Evolutionary conservation across 2,113 vertebrate genomes (phyloP).

Genomic region (Ceuthmochares aereus): DNA sequence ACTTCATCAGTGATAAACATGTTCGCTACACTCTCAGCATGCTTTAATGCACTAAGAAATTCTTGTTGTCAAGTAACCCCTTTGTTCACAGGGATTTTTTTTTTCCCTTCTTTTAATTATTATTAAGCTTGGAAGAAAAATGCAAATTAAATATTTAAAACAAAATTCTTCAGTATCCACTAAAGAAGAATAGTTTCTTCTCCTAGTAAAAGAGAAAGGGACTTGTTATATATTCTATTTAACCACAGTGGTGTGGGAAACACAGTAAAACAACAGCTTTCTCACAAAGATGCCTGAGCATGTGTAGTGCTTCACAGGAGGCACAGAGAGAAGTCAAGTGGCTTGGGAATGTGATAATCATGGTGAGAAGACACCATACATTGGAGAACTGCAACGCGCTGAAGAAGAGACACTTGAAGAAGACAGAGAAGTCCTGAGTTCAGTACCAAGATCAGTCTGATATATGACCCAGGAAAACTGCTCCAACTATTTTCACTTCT

Average conservation of each 20-base stretch:
- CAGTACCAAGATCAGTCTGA: background rate
- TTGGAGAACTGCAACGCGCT: background rate
- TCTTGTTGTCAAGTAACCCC: background rate
- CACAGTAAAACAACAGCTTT: background rate
- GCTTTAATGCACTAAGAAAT: background rate
- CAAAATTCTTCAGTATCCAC: background rate
- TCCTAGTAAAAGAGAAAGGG: background rate
- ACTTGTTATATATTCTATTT: background rate
- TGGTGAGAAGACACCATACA: background rate
- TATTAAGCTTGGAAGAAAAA: background rate
- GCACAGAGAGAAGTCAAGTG: background rate
- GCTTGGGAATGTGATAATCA: background rate
- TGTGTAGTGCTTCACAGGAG: background rate
- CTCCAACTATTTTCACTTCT: background rate
- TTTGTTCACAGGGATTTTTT: background rate
- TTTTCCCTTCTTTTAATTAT: background rate
- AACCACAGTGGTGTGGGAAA: background rate
- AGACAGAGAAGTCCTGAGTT: background rate
- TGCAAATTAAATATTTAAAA: slow-evolving; percentile 28
- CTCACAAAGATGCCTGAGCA: background rate
- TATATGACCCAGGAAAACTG: background rate
- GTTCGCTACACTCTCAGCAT: background rate
- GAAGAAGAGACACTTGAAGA: background rate
- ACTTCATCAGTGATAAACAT: background rate
- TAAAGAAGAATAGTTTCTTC: background rate